These are phyloP conservation scores for Steinernema hermaphroditum DNA, from an alignment of 2,888 invertebrate species.

Conservation along the genomic window DNA sequence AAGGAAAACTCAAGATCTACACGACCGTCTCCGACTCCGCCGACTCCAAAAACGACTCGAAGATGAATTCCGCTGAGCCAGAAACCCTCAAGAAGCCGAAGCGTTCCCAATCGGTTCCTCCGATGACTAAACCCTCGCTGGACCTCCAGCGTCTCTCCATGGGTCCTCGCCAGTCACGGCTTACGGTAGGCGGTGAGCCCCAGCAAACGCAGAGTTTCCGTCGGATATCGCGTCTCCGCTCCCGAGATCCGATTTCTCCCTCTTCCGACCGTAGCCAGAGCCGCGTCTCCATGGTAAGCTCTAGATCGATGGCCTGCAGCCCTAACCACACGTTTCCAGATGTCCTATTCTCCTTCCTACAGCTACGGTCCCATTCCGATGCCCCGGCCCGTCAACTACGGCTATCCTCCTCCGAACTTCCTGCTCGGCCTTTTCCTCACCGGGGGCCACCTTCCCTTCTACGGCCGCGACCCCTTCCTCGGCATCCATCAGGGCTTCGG, in stretches of 20 bases:
- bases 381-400: constrained; percentile 39
- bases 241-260: constrained; percentile 14
- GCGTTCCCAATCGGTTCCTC: constrained; percentile 57
- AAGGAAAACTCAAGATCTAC: constrained; percentile 56
- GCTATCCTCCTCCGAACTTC: constrained; percentile 42
- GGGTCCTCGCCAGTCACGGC: constrained; percentile 53
- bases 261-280: not conserved
- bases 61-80: constrained; percentile 52
- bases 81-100: constrained; percentile 49
- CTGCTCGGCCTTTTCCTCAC: constrained; percentile 45
- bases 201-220: constrained; percentile 40
- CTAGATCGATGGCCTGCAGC: no score
- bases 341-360: constrained; percentile 36
- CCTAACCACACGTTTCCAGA: no score
- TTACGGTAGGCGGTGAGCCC: constrained; percentile 56
- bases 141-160: constrained; percentile 49
- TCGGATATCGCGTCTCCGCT: constrained; percentile 23
- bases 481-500: constrained; percentile 53
- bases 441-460: constrained; percentile 38
- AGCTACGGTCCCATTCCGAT: constrained; percentile 39
- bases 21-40: constrained; percentile 38
- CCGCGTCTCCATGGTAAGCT: not conserved
- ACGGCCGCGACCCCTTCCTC: constrained; percentile 36
- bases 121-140: constrained; percentile 41
- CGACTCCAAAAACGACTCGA: not conserved